These are phyloP conservation scores for Apotomis capreana DNA, from an alignment of 2,888 invertebrate genomes.

Conservation along the genomic window DNA sequence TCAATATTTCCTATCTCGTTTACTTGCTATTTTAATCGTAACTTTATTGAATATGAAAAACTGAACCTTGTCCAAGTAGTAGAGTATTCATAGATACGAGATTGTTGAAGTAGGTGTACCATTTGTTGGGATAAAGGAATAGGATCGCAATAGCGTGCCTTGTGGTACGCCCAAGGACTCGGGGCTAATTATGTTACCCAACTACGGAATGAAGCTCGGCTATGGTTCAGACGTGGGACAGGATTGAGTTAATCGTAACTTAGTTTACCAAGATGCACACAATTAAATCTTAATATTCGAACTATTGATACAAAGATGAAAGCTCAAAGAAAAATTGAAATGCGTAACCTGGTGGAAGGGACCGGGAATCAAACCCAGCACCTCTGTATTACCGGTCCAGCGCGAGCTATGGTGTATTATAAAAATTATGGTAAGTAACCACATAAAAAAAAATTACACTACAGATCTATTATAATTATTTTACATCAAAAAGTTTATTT, in stretches of 20 bases:
- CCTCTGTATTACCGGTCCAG: too few relatives aligned
- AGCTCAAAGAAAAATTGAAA: too few relatives aligned
- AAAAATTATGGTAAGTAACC: too few relatives aligned
- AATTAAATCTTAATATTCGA: too few relatives aligned
- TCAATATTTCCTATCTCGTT: neutral
- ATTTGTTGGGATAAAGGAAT: slow-evolving; percentile 15
- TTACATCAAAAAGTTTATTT: too few relatives aligned
- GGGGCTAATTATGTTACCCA: slow-evolving; percentile 14
- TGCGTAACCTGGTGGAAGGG: too few relatives aligned
- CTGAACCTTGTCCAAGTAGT: neutral
- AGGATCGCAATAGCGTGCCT: slow-evolving; percentile 12
- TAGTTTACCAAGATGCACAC: neutral
- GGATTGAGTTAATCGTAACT: neutral
- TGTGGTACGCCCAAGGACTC: slow-evolving; percentile 18
- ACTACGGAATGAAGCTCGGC: neutral
- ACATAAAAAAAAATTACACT: too few relatives aligned
- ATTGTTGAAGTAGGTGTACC: slow-evolving; percentile 1
- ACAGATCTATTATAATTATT: too few relatives aligned
- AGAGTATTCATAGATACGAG: neutral
- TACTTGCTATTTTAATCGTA: neutral
- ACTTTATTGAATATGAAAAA: neutral
- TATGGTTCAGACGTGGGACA: neutral
- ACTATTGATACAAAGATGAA: too few relatives aligned
- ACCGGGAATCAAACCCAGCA: too few relatives aligned
- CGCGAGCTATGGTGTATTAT: too few relatives aligned